Evolutionary conservation across 2,888 invertebrate genomes (phyloP).

Genomic region (Zhuqinia jingwanae): DNA sequence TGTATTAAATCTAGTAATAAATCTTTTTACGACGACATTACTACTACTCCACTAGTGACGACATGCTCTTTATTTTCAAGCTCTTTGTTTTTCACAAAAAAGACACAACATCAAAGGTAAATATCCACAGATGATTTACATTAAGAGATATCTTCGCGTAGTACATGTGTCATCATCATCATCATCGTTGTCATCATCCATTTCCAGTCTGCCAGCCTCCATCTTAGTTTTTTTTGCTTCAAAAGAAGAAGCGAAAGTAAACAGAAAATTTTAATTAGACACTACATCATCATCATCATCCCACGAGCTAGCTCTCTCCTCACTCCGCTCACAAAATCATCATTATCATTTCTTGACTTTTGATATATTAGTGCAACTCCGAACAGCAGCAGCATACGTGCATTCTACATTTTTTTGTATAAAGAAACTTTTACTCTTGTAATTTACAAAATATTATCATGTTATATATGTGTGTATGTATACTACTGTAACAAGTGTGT

Average conservation of each 20-base stretch:
- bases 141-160: neutral
- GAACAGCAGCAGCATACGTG: conserved; percentile 18
- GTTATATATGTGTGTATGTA: too few species aligned
- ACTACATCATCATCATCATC: conserved; percentile 7
- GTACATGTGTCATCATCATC: neutral
- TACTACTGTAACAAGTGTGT: too few species aligned
- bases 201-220: too few species aligned
- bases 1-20: conserved; percentile 38
- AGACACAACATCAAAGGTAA: conserved; percentile 14
- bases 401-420: neutral
- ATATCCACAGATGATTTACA: conserved; percentile 48
- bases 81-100: neutral
- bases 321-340: neutral
- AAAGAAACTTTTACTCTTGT: neutral
- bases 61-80: neutral
- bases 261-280: conserved; percentile 57
- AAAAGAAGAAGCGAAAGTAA: conserved; percentile 20
- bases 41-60: neutral
- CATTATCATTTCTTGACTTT: neutral
- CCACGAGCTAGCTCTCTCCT: neutral
- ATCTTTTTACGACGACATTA: conserved; percentile 55
- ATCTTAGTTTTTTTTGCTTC: neutral
- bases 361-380: too few species aligned
- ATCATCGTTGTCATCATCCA: neutral
- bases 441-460: neutral